Evolutionary conservation across 2,888 invertebrate species (phyloP).

Genomic region (Julus scanicus): DNA sequence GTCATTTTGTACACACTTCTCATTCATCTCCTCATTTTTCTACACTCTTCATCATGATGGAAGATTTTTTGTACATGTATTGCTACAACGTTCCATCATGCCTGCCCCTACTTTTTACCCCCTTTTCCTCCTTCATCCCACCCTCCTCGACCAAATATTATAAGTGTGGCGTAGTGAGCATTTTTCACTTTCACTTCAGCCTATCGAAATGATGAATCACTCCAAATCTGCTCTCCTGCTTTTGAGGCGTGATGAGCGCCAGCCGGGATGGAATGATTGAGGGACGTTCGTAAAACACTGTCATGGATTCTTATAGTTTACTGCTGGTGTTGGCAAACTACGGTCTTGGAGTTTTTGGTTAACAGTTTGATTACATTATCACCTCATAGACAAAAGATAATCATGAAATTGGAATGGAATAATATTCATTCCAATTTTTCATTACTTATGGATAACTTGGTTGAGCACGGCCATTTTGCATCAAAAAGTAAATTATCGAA

Average conservation of each 20-base stretch:
- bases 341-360: too few relatives aligned
- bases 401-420: too few relatives aligned
- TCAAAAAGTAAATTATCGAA: too few relatives aligned
- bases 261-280: neutral
- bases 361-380: too few relatives aligned
- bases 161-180: neutral
- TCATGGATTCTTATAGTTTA: neutral
- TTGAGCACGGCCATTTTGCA: too few relatives aligned
- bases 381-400: too few relatives aligned
- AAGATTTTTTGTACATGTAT: too few relatives aligned
- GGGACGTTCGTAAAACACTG: neutral
- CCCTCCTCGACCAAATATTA: constrained; percentile 11
- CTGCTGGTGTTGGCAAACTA: too few relatives aligned
- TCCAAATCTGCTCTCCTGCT: neutral
- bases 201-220: constrained; percentile 33
- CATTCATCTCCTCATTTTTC: neutral
- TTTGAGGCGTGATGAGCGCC: neutral
- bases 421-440: too few relatives aligned
- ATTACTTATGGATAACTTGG: too few relatives aligned
- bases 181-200: constrained; percentile 33
- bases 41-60: neutral
- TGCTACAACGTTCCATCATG: neutral
- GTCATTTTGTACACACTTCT: neutral
- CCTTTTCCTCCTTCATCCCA: neutral
- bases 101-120: neutral